A percentile compares a stretch with the other conserved stretches of the same genome.
Evolutionary conservation across 1,140 invertebrate genomes (phyloP).

Genomic region (Solenopsis fugax): DNA sequence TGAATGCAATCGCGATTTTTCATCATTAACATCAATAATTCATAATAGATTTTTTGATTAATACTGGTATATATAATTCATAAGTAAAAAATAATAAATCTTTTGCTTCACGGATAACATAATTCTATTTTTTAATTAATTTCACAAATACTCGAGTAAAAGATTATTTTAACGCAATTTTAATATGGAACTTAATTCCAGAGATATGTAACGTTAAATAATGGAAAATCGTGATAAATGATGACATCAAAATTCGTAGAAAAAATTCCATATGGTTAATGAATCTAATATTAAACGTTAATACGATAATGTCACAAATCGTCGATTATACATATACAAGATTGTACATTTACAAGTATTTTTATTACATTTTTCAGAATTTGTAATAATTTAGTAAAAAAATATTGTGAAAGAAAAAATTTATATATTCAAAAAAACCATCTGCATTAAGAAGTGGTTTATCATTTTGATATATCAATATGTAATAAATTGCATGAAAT

Average conservation of each 20-base stretch:
- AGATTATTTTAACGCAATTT: constrained; percentile 8
- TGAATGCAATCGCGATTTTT: background rate
- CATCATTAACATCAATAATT: background rate
- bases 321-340: too few species aligned
- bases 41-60: background rate
- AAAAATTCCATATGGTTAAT: background rate
- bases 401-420: background rate
- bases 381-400: constrained; percentile 7
- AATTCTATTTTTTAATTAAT: constrained; percentile 3
- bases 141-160: background rate
- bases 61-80: background rate
- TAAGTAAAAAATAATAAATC: constrained; percentile 1
- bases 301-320: background rate
- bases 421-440: background rate
- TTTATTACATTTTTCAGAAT: constrained; percentile 3
- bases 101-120: background rate
- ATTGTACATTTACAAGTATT: background rate
- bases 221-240: background rate
- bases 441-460: background rate
- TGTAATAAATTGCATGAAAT: background rate
- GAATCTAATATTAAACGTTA: background rate
- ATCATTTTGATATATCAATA: background rate
- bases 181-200: constrained; percentile 5
- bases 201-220: background rate
- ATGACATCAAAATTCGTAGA: background rate